phyloP scores from a whole-genome alignment of 1,140 invertebrate species.

The Parapsyche elsis region DNA sequence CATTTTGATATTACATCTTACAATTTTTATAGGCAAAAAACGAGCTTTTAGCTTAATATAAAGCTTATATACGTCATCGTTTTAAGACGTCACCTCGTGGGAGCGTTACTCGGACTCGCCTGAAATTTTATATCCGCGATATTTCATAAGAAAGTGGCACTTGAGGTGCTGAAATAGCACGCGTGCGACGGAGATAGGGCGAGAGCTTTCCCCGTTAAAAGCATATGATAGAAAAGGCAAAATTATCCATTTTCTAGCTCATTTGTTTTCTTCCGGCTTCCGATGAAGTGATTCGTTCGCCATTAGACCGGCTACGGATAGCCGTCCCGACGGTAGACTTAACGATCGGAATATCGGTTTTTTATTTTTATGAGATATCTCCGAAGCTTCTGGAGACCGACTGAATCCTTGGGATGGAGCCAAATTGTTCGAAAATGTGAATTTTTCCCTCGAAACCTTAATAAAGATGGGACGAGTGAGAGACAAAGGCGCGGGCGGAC shows the following conservation, averaged over 20 bases:
- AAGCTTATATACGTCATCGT: too few species aligned
- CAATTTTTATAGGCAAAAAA: too few species aligned
- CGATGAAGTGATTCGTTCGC: slow-evolving; percentile 45
- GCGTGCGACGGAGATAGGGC: too few species aligned
- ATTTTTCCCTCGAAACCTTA: background rate
- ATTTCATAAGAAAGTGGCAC: background rate
- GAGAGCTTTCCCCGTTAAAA: background rate
- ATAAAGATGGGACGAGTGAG: background rate
- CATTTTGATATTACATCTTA: too few species aligned
- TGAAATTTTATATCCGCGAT: slow-evolving; percentile 28
- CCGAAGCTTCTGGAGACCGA: background rate
- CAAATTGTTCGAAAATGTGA: background rate
- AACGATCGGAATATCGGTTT: slow-evolving; percentile 48
- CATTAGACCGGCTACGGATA: slow-evolving; percentile 44
- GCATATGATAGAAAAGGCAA: slow-evolving; percentile 38
- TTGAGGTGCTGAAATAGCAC: background rate
- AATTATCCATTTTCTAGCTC: slow-evolving; percentile 54
- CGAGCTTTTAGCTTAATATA: too few species aligned
- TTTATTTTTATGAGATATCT: slow-evolving; percentile 47
- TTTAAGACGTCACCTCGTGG: too few species aligned
- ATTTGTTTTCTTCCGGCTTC: slow-evolving; percentile 53
- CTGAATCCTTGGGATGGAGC: background rate
- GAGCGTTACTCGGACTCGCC: too few species aligned
- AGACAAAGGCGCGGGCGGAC: too few species aligned
- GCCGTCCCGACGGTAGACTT: slow-evolving; percentile 29